A percentile compares a stretch with the other conserved stretches of the same genome.
These are phyloP conservation scores for Phengaris alcon DNA, from an alignment of 2,888 invertebrate genomes.

Conservation along the genomic window DNA sequence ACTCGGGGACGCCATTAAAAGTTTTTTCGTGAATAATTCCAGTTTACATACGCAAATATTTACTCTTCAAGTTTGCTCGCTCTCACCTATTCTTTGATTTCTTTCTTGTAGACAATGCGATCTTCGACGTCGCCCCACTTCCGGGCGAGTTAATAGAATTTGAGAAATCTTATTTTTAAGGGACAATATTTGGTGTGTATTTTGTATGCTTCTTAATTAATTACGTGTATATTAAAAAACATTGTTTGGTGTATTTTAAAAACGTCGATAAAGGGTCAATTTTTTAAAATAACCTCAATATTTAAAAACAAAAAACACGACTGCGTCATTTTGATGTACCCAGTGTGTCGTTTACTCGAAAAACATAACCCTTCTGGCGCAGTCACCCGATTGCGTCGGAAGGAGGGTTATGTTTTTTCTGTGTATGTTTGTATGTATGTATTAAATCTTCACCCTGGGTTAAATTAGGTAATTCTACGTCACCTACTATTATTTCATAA, in stretches of 20 bases:
- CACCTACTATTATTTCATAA: neutral
- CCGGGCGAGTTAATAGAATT: conserved; percentile 67
- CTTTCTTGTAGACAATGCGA: conserved; percentile 61
- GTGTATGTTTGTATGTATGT: too few relatives aligned
- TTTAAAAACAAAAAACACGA: too few relatives aligned
- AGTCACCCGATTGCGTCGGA: too few relatives aligned
- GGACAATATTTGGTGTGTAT: neutral
- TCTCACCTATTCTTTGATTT: conserved; percentile 78
- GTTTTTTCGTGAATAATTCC: conserved; percentile 79
- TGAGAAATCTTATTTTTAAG: conserved; percentile 53
- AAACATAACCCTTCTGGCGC: too few relatives aligned
- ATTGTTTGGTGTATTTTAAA: neutral
- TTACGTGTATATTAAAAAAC: neutral
- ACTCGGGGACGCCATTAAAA: conserved; percentile 80
- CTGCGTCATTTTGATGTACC: too few relatives aligned
- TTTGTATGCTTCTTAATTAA: neutral
- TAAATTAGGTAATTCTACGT: too few relatives aligned
- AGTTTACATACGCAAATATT: conserved; percentile 80
- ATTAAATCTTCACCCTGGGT: too few relatives aligned
- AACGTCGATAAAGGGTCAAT: too few relatives aligned
- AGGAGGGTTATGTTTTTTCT: too few relatives aligned
- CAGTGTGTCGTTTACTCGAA: too few relatives aligned
- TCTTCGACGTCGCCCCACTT: conserved; percentile 50
- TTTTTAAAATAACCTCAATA: too few relatives aligned
- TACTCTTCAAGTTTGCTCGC: conserved; percentile 73